Evolutionary conservation across 2,888 invertebrate species (phyloP).

Genomic region (Amiota minor): DNA sequence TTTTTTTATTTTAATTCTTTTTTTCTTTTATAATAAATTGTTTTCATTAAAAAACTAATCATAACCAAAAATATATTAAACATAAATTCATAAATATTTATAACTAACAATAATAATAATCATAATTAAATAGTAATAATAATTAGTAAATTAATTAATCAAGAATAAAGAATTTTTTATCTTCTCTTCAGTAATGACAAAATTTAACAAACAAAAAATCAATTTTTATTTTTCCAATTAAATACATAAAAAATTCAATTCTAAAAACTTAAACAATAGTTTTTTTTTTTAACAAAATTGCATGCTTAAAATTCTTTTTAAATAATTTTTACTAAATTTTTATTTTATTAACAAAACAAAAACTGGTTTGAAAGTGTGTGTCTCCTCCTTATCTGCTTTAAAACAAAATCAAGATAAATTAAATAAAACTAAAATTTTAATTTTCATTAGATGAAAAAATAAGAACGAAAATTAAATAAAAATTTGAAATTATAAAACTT

Average conservation of each 20-base stretch:
- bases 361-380: constrained; percentile 31
- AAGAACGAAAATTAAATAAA: constrained; percentile 30
- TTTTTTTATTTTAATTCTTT: constrained; percentile 44
- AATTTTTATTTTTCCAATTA: constrained; percentile 53
- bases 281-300: constrained; percentile 39
- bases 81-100: constrained; percentile 70
- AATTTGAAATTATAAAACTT: neutral
- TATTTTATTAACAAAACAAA: constrained; percentile 39
- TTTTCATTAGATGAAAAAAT: constrained; percentile 65
- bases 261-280: constrained; percentile 33
- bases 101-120: constrained; percentile 31
- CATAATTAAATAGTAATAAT: constrained; percentile 56
- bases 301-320: neutral
- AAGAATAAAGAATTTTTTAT: constrained; percentile 56
- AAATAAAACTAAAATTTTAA: constrained; percentile 48
- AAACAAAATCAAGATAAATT: neutral
- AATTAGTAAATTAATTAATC: constrained; percentile 37
- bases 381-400: constrained; percentile 12
- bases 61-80: constrained; percentile 66
- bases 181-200: constrained; percentile 43
- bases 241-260: constrained; percentile 31
- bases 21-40: constrained; percentile 53
- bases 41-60: constrained; percentile 67
- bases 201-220: constrained; percentile 53
- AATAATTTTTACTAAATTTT: constrained; percentile 26